Evolutionary conservation across 2,113 vertebrate genomes (phyloP).

Genomic region (Sebastes fasciatus): DNA sequence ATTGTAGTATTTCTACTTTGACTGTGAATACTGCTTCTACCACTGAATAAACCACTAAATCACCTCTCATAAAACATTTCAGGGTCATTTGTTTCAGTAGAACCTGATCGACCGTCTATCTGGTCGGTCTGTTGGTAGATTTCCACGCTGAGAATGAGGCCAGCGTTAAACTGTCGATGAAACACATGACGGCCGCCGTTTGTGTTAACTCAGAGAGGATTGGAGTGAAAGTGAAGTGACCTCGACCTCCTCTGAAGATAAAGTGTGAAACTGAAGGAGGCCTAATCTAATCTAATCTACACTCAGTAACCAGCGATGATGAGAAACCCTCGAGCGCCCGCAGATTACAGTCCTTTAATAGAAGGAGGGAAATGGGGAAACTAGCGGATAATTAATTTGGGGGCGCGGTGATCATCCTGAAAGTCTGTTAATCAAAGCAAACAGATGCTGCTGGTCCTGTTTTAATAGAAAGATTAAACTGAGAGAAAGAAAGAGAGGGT

Average conservation of each 20-base stretch:
- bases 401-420: not conserved
- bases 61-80: too few species aligned
- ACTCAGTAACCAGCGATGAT: constrained; percentile 22
- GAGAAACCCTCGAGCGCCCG: constrained; percentile 27
- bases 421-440: constrained; percentile 70
- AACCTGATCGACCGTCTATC: too few species aligned
- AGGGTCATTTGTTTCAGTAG: too few species aligned
- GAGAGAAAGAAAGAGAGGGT: not conserved
- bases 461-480: constrained; percentile 53
- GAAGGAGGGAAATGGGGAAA: constrained; percentile 2
- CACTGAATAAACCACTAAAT: too few species aligned
- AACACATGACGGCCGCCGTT: not conserved
- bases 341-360: constrained; percentile 44
- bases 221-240: constrained; percentile 55
- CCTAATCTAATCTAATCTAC: constrained; percentile 50
- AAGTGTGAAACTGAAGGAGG: constrained; percentile 13
- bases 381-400: constrained; percentile 56
- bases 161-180: constrained; percentile 1
- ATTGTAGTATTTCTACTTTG: too few species aligned
- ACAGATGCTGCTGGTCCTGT: constrained; percentile 55
- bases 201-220: constrained; percentile 8
- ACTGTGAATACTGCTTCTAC: too few species aligned
- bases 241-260: constrained; percentile 22
- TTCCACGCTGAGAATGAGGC: not conserved
- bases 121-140: too few species aligned